Conservation (phyloP, 2,888 invertebrate genomes). For the Cyaniris semiargus region DNA sequence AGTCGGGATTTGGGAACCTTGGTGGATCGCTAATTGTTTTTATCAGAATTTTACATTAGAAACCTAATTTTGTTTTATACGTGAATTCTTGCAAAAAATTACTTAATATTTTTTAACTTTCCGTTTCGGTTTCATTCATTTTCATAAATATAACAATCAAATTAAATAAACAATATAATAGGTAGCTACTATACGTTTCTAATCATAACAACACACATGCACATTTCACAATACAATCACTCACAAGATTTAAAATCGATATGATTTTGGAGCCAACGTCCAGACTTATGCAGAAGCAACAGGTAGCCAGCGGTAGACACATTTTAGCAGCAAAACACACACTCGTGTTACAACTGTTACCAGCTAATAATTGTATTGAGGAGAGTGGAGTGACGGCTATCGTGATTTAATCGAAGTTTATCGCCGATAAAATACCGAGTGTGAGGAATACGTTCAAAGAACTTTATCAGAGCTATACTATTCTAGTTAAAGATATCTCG, state of each 20-base stretch:
- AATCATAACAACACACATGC: too few relatives aligned
- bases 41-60: too few relatives aligned
- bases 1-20: too few relatives aligned
- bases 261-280: constrained; percentile 45
- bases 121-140: too few relatives aligned
- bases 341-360: neutral
- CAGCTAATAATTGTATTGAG: neutral
- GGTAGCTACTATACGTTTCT: too few relatives aligned
- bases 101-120: too few relatives aligned
- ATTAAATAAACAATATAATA: too few relatives aligned
- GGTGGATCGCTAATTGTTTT: too few relatives aligned
- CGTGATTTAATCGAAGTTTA: constrained; percentile 14
- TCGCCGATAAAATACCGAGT: constrained; percentile 1
- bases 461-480: neutral
- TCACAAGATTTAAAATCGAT: constrained; percentile 45
- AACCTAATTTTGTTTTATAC: too few relatives aligned
- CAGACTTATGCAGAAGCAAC: constrained; percentile 45
- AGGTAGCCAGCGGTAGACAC: constrained; percentile 45
- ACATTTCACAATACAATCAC: constrained; percentile 27
- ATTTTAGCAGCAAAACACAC: constrained; percentile 35
- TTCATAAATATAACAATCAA: too few relatives aligned
- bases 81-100: too few relatives aligned
- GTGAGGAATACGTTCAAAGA: neutral
- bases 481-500: constrained; percentile 6
- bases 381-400: neutral